Base-by-base conservation (phyloP, 2,888 invertebrate species). In the Allacma fusca region DNA sequence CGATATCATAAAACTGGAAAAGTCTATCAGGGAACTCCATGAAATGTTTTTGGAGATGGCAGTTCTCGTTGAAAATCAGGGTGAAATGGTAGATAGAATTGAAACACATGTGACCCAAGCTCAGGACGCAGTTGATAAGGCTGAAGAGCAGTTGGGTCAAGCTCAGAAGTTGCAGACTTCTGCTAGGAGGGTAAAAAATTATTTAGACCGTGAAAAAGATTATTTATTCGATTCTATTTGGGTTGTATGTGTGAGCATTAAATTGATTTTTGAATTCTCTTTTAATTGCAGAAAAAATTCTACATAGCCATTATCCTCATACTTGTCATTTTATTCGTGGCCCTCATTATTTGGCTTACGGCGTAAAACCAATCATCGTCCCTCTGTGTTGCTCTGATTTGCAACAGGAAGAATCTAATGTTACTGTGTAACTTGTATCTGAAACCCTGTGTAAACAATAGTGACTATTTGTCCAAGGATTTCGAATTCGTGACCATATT, bases 21-120 rank as follows among this genome's bases (percentile, higher is more conserved):
- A 90, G 84, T 91, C 93, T 85, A 91, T 96, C 83, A 87, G 87
- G 64, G 94, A 94, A 86, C 89, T 96, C 77, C 90, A 91, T 85
- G 93, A 93, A 86, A 91, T 96, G 88, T 96, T 96, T 88, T 88
- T 91, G 85, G 93, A 95, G 87, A 92, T 96, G 88, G 93, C 93
- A 64, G 90, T 92, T 87, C 88, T 94, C 73, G 91, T 95, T 34
- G 93, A 94, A 85, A 89, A 90, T 85, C 93, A 90, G 90, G 90
- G 90, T 74, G 90, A 90, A 85, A 88, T 90, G 87, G 89, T 90
- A n/a, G 89, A 91, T 85, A 86, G 89, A 78, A 90, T 90, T 81
- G 90, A 90, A 85, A 89, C 88, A 85, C 90, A 90, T 85, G 90
- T 91, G 16, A 87, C 88, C 81, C 88, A 88, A 82, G 89, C 90